Conservation (phyloP, 1,140 invertebrate species). For the Teleopsis dalmanni region DNA sequence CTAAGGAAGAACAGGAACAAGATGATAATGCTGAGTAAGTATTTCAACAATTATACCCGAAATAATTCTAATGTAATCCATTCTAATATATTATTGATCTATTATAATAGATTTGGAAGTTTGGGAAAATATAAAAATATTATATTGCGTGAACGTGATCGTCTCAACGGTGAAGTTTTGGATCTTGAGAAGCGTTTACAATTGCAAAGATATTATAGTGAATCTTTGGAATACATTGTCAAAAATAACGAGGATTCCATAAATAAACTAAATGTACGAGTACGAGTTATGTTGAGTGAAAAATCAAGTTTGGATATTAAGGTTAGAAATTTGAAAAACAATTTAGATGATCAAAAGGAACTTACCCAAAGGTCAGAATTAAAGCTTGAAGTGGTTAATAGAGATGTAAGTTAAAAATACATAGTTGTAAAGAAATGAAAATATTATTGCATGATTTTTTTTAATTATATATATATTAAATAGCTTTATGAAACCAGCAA, state of each 20-base stretch:
- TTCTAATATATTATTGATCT: slow-evolving; percentile 3
- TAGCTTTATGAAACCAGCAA: slow-evolving; percentile 12
- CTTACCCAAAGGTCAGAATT: slow-evolving; percentile 1
- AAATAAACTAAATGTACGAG: slow-evolving; percentile 19
- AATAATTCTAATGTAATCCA: background rate
- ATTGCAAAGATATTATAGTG: slow-evolving; percentile 37
- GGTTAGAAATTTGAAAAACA: slow-evolving; percentile 14
- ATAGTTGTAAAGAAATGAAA: background rate
- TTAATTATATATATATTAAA: background rate
- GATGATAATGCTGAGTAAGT: slow-evolving; percentile 43
- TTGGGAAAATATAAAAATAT: slow-evolving; percentile 33
- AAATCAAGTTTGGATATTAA: slow-evolving; percentile 17
- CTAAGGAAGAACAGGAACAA: slow-evolving; percentile 40
- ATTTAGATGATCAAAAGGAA: slow-evolving; percentile 22
- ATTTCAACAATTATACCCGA: background rate
- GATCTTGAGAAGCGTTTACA: slow-evolving; percentile 44
- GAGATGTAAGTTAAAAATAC: slow-evolving; percentile 6
- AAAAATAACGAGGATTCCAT: slow-evolving; percentile 28
- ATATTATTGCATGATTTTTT: background rate
- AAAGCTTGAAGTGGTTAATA: slow-evolving; percentile 7
- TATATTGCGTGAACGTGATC: slow-evolving; percentile 45
- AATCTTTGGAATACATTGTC: slow-evolving; percentile 43
- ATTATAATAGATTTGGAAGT: slow-evolving; percentile 20
- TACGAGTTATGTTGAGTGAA: slow-evolving; percentile 8
- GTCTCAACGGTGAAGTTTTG: slow-evolving; percentile 43